These are phyloP conservation scores for Micronycteris hirsuta DNA, from an alignment of 2,113 vertebrate species.

Conservation along the genomic window DNA sequence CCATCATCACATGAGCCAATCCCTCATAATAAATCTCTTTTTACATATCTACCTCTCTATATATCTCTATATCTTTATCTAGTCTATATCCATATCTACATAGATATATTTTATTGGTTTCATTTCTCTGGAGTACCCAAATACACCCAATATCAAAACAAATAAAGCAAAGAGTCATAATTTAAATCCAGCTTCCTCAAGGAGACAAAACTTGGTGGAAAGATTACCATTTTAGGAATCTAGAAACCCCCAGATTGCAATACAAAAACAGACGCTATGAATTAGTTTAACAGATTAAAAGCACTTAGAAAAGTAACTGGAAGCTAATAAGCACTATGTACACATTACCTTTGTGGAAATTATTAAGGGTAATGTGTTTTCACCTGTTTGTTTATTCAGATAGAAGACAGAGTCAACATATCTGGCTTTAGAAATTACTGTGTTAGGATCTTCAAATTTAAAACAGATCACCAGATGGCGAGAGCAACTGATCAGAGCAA, in stretches of 20 bases:
- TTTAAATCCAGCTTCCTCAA: neutral
- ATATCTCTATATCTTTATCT: neutral
- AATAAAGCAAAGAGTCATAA: neutral
- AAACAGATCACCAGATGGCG: neutral
- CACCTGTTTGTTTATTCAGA: neutral
- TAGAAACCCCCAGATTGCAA: neutral
- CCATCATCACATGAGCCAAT: neutral
- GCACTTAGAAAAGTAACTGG: neutral
- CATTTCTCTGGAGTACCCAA: neutral
- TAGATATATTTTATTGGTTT: no score
- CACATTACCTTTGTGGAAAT: neutral
- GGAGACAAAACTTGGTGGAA: neutral
- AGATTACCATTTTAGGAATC: neutral
- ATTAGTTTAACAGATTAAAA: neutral
- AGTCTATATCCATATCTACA: neutral
- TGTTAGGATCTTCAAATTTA: neutral
- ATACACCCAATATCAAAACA: neutral
- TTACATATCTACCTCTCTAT: neutral
- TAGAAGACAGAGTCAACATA: neutral
- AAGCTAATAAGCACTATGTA: neutral
- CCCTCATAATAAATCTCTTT: neutral
- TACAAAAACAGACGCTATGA: neutral
- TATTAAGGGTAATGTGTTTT: neutral
- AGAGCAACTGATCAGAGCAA: neutral
- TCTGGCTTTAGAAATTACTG: neutral